phyloP scores from a whole-genome alignment of 2,888 invertebrate species.

The Hemithea aestivaria region DNA sequence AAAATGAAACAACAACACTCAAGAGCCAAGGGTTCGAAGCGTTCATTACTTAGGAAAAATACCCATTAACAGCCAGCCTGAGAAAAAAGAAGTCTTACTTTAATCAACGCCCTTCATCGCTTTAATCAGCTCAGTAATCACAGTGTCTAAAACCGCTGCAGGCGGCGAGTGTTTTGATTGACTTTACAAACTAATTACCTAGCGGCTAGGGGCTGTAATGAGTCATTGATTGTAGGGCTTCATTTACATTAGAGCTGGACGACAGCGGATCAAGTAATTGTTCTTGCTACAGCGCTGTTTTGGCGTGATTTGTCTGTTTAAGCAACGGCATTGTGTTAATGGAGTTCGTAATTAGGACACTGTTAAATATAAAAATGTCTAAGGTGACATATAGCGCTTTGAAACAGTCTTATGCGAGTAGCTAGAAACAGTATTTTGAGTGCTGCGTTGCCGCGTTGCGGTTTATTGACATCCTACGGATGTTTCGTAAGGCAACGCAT shows the following conservation, averaged over 20 bases:
- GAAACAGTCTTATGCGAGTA: too few relatives aligned
- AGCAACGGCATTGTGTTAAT: too few relatives aligned
- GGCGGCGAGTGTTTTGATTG: constrained; percentile 39
- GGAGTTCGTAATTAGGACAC: too few relatives aligned
- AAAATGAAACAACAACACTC: neutral
- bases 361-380: too few relatives aligned
- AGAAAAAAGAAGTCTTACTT: constrained; percentile 13
- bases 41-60: constrained; percentile 8
- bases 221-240: constrained; percentile 18
- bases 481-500: too few relatives aligned
- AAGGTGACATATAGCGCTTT: too few relatives aligned
- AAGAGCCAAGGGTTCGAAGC: constrained; percentile 1
- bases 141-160: constrained; percentile 32
- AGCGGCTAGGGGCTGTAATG: constrained; percentile 26
- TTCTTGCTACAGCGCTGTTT: neutral
- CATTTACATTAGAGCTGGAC: constrained; percentile 11
- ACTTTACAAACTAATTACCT: constrained; percentile 43
- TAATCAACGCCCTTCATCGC: constrained; percentile 28
- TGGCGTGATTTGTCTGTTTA: too few relatives aligned
- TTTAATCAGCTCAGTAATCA: constrained; percentile 33
- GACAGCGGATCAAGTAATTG: constrained; percentile 5
- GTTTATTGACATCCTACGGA: too few relatives aligned
- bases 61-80: neutral
- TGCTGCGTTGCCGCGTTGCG: too few relatives aligned
- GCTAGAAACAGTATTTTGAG: too few relatives aligned